These are phyloP conservation scores for Cabera pusaria DNA, from an alignment of 2,888 invertebrate species.

Conservation along the genomic window DNA sequence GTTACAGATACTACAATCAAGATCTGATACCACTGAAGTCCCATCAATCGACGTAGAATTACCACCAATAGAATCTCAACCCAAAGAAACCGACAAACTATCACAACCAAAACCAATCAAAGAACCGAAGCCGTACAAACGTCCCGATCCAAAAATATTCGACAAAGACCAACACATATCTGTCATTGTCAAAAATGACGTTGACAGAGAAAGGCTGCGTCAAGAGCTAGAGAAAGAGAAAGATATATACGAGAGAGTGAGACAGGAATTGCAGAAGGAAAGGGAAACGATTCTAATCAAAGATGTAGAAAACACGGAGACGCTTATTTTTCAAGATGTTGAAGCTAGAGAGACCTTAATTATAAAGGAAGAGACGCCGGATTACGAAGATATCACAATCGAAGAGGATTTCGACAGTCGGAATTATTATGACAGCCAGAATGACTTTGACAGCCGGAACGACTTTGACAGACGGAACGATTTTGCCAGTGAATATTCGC, in stretches of 20 bases:
- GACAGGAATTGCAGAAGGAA: slow-evolving; percentile 23
- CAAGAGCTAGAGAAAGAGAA: slow-evolving; percentile 31
- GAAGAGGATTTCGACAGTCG: slow-evolving; percentile 12
- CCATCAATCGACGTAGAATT: slow-evolving; percentile 46
- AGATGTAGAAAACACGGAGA: no score
- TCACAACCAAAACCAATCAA: no score
- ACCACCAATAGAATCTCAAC: slow-evolving; percentile 2
- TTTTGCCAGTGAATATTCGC: background rate
- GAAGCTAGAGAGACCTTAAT: slow-evolving; percentile 8
- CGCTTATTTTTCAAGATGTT: slow-evolving; percentile 1
- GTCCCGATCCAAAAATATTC: no score
- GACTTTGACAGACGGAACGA: no score
- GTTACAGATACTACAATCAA: slow-evolving; percentile 44
- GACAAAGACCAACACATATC: slow-evolving; percentile 21
- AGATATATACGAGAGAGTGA: slow-evolving; percentile 32
- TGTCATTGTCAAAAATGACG: slow-evolving; percentile 26
- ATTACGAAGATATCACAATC: slow-evolving; percentile 11
- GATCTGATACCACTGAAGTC: slow-evolving; percentile 50
- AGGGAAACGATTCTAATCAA: no score
- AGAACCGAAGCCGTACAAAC: no score
- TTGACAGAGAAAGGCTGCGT: slow-evolving; percentile 16
- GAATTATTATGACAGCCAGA: background rate
- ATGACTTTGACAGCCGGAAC: background rate
- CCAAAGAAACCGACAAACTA: slow-evolving; percentile 18
- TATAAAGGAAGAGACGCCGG: slow-evolving; percentile 13